A percentile compares a stretch with the other conserved stretches of the same genome.
phyloP scores from a whole-genome alignment of 2,888 invertebrate genomes.

The Argyra leucocephala region DNA sequence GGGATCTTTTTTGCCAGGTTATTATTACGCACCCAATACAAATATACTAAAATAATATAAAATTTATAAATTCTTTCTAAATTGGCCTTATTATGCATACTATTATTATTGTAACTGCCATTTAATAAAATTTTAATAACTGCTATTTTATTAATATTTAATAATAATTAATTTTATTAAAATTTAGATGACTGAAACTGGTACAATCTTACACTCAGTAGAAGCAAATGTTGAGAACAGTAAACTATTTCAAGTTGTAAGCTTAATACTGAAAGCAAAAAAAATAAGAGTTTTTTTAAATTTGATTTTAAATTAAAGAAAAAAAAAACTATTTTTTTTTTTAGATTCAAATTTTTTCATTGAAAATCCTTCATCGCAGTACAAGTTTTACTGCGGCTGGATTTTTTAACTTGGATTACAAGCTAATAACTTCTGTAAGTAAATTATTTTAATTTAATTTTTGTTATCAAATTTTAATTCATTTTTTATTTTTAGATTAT shows the following conservation, averaged over 20 bases:
- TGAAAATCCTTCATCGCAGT: conserved; percentile 31
- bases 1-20: no score
- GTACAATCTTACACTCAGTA: conserved; percentile 28
- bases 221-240: conserved; percentile 22
- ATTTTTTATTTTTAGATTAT: conserved; percentile 27
- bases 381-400: conserved; percentile 31
- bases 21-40: no score
- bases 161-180: no score
- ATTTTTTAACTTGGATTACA: conserved; percentile 32
- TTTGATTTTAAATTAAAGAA: not conserved
- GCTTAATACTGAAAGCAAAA: no score
- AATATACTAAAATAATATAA: no score
- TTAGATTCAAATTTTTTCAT: conserved; percentile 30
- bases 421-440: conserved; percentile 31
- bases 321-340: conserved; percentile 18
- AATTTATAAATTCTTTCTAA: no score
- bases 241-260: conserved; percentile 22
- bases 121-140: no score
- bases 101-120: no score
- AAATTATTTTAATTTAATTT: no score
- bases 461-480: no score
- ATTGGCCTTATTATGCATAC: no score
- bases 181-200: conserved; percentile 30
- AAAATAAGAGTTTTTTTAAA: conserved; percentile 7
- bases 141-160: no score